Conservation (phyloP, 2,113 vertebrate genomes). For the Xenus cinereus region DNA sequence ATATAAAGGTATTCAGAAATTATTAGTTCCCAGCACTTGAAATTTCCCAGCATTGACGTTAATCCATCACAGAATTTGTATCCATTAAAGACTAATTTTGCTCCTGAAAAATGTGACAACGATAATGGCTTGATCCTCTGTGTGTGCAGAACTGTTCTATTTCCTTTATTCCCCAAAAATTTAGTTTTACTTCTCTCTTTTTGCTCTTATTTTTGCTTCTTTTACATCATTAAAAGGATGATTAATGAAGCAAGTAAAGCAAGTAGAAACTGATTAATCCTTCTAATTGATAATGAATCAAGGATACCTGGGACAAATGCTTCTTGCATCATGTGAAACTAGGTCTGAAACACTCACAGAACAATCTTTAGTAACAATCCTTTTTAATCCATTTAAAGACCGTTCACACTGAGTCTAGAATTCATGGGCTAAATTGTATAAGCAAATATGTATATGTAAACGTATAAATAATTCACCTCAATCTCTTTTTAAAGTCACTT, state of each 20-base stretch:
- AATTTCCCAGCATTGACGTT: background rate
- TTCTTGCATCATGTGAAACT: background rate
- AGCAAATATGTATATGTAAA: background rate
- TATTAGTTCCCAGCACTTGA: background rate
- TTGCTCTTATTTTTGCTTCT: slow-evolving; percentile 9
- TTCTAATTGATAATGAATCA: slow-evolving; percentile 27
- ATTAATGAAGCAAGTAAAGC: slow-evolving; percentile 41
- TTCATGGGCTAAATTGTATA: background rate
- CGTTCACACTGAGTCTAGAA: background rate
- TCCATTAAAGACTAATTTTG: slow-evolving; percentile 11
- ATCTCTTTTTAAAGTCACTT: background rate
- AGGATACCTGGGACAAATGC: background rate
- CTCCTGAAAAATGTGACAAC: slow-evolving; percentile 7
- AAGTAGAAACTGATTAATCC: slow-evolving; percentile 9
- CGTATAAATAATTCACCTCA: background rate
- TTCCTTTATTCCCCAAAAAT: slow-evolving; percentile 15
- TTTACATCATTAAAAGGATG: slow-evolving; percentile 42
- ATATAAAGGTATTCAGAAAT: background rate
- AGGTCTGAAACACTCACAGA: background rate
- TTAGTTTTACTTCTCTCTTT: background rate
- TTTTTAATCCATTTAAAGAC: background rate
- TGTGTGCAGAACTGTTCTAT: background rate
- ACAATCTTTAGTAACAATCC: background rate
- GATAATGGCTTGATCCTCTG: background rate
- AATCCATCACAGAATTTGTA: slow-evolving; percentile 40